phyloP scores from a whole-genome alignment of 2,888 invertebrate genomes.

The Hedya salicella region DNA sequence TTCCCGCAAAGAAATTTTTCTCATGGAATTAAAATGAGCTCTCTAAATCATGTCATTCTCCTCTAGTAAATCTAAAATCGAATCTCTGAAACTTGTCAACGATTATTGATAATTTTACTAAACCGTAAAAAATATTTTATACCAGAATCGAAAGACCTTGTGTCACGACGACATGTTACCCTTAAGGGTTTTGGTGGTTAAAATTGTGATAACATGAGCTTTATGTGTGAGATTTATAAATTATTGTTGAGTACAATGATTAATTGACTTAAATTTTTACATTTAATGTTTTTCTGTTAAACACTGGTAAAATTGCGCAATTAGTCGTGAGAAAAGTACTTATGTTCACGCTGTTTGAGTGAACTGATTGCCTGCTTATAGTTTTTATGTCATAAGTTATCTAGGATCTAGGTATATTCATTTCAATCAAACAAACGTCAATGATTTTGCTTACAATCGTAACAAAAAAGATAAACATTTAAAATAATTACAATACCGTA shows the following conservation, averaged over 20 bases:
- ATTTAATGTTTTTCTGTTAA: too few species aligned
- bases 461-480: neutral
- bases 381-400: neutral
- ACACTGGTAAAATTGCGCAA: neutral
- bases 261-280: too few species aligned
- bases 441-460: neutral
- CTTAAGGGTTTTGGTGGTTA: too few species aligned
- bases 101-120: too few species aligned
- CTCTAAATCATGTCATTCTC: neutral
- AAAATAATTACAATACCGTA: neutral
- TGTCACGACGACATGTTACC: too few species aligned
- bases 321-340: neutral
- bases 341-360: constrained; percentile 22
- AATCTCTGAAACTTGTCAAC: too few species aligned
- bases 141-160: too few species aligned
- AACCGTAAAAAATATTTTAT: too few species aligned
- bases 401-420: neutral
- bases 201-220: too few species aligned
- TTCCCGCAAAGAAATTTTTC: constrained; percentile 66
- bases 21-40: neutral
- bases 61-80: too few species aligned
- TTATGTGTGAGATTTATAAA: too few species aligned
- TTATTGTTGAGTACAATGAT: too few species aligned
- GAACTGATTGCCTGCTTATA: neutral
- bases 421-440: constrained; percentile 12